phyloP scores from a whole-genome alignment of 2,113 vertebrate genomes.

The Oreochromis aureus region DNA sequence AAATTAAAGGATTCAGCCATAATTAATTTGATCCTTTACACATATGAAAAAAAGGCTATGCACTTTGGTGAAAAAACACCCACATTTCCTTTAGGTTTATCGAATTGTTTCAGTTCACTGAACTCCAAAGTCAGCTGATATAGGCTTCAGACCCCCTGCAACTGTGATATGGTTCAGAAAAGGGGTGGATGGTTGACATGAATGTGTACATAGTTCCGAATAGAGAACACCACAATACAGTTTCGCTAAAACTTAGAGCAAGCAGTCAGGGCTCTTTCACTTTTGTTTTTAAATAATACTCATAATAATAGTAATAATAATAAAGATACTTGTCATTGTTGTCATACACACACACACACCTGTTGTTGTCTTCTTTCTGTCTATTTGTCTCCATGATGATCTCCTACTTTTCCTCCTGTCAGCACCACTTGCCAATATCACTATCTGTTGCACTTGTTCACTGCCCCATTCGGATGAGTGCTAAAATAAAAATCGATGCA shows the following conservation, averaged over 20 bases:
- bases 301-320: not conserved
- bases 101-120: not conserved
- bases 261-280: not conserved
- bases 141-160: not conserved
- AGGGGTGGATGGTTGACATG: not conserved
- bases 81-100: not conserved
- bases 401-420: not conserved
- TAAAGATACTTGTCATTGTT: not conserved
- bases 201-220: not conserved
- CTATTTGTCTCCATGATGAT: not conserved
- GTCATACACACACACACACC: not conserved
- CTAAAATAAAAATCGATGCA: not conserved
- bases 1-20: not conserved
- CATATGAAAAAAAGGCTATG: not conserved
- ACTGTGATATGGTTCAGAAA: not conserved
- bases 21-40: not conserved
- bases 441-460: not conserved
- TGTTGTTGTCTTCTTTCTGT: not conserved
- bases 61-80: not conserved
- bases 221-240: not conserved
- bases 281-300: not conserved
- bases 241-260: not conserved
- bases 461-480: not conserved
- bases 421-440: not conserved
- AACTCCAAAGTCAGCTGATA: not conserved